Conservation (phyloP, 2,113 vertebrate genomes). For the Hymenochirus boettgeri region DNA sequence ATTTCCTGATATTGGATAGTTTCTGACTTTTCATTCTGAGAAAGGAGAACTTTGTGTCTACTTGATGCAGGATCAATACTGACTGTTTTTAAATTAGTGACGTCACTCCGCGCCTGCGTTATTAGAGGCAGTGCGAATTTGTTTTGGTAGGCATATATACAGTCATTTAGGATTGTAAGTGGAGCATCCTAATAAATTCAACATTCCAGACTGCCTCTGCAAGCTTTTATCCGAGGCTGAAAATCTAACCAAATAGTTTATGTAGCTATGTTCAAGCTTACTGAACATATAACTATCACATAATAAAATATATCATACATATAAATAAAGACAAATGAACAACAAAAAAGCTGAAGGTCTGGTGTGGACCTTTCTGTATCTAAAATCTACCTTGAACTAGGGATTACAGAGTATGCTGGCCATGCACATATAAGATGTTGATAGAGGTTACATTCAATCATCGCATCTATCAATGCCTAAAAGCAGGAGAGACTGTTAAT, state of each 20-base stretch:
- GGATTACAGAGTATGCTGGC: background rate
- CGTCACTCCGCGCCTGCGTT: no score
- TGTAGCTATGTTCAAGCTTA: background rate
- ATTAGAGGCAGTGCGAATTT: no score
- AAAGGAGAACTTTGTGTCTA: no score
- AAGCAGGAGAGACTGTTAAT: no score
- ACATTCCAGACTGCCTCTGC: constrained; percentile 12
- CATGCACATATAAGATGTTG: background rate
- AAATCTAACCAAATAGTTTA: background rate
- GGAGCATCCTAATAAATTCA: background rate
- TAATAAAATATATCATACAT: background rate
- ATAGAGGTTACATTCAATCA: no score
- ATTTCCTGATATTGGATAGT: no score
- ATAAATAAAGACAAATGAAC: background rate
- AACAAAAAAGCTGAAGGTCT: background rate
- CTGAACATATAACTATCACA: background rate
- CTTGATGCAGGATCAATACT: no score
- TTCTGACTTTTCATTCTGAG: no score
- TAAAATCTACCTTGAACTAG: background rate
- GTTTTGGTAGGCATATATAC: background rate
- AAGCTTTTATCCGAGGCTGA: constrained; percentile 2
- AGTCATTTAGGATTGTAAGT: no score
- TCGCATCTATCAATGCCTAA: no score
- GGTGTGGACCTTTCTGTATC: background rate
- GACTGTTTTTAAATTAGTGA: no score